Percentiles rank a stretch among this genome's conserved stretches.
Evolutionary conservation across 2,888 invertebrate species (phyloP).

Genomic region (Beris morrisii): DNA sequence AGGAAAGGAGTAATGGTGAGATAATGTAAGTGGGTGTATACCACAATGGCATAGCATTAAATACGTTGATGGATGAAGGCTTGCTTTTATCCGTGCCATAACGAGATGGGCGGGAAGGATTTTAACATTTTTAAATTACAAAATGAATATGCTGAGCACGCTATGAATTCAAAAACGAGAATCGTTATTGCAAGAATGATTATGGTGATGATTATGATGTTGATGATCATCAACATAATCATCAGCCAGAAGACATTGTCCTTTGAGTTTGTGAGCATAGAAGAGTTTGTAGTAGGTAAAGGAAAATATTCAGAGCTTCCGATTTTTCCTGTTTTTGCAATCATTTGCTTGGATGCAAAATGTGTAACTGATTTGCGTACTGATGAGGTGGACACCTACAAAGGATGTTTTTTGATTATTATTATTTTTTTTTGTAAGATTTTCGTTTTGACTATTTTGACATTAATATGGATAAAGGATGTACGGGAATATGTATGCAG

Average conservation of each 20-base stretch:
- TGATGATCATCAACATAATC: conserved; percentile 9
- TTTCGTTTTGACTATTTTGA: neutral
- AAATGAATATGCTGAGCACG: conserved; percentile 32
- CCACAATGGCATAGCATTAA: conserved; percentile 30
- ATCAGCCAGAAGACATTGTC: conserved; percentile 2
- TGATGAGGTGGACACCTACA: conserved; percentile 12
- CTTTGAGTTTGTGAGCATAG: no score
- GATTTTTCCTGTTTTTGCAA: conserved; percentile 16
- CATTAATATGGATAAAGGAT: neutral
- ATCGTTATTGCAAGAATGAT: conserved; percentile 30
- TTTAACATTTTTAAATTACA: conserved; percentile 30
- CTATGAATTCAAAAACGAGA: conserved; percentile 26
- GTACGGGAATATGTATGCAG: neutral
- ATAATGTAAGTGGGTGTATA: conserved; percentile 31
- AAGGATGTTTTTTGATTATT: conserved; percentile 18
- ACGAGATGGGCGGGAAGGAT: conserved; percentile 12
- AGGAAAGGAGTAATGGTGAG: conserved; percentile 15
- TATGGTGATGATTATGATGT: conserved; percentile 28
- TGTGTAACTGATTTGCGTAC: conserved; percentile 23
- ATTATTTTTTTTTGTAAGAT: conserved; percentile 4
- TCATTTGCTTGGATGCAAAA: conserved; percentile 25
- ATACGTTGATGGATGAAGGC: conserved; percentile 26
- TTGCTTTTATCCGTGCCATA: conserved; percentile 15
- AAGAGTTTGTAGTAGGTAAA: no score
- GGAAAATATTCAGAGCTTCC: no score